A percentile compares a stretch with the other conserved stretches of the same genome.
Evolutionary conservation across 23 tunicate genomes (phyloP).

Genomic region (Pegea sp.): DNA sequence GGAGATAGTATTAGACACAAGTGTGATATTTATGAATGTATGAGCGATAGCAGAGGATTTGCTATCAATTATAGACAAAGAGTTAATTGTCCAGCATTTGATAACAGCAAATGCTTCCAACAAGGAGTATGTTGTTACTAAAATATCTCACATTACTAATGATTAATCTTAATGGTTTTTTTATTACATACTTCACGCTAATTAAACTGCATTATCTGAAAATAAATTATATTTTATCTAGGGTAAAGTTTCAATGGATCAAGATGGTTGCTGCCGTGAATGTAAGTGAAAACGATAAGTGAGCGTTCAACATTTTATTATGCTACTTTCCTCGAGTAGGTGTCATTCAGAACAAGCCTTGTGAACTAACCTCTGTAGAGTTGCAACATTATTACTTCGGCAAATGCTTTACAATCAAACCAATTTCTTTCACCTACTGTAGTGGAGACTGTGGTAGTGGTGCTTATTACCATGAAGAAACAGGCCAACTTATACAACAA

Average conservation of each 20-base stretch:
- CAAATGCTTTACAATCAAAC: not conserved
- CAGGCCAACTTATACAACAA: not conserved
- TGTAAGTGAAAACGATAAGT: not conserved
- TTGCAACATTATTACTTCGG: not conserved
- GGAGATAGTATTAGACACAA: conserved; percentile 9
- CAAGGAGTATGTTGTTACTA: conserved; percentile 12
- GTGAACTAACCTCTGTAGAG: not conserved
- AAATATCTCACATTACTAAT: too few relatives aligned
- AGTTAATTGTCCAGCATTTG: conserved; percentile 6
- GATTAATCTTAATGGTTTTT: not conserved
- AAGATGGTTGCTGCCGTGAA: not conserved
- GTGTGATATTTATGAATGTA: conserved; percentile 16
- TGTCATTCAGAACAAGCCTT: too few relatives aligned
- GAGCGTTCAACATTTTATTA: not conserved
- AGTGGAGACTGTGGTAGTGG: not conserved
- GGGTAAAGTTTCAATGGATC: not conserved
- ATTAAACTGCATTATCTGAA: not conserved
- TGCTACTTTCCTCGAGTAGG: not conserved
- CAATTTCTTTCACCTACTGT: not conserved
- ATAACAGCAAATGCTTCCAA: conserved; percentile 10
- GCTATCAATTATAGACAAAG: conserved; percentile 7
- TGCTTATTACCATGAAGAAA: not conserved
- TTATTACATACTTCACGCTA: not conserved
- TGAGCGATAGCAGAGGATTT: conserved; percentile 6
- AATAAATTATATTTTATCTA: not conserved